These are phyloP conservation scores for Bombus polaris DNA, from an alignment of 1,140 invertebrate species.

Conservation along the genomic window DNA sequence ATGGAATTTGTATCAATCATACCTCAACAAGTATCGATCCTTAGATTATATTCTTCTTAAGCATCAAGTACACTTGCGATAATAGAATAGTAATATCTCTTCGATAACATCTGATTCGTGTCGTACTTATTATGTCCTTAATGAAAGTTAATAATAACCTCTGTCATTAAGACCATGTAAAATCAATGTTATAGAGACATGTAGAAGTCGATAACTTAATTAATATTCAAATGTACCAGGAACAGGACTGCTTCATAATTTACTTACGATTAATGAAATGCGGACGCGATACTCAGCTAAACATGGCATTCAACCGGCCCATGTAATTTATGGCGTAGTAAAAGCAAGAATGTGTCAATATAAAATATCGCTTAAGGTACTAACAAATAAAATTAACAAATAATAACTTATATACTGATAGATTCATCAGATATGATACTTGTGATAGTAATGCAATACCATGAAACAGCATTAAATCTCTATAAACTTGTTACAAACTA, in stretches of 20 bases:
- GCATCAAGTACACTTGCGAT: neutral
- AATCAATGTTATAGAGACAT: neutral
- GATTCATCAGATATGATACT: too few species aligned
- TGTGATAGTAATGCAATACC: neutral
- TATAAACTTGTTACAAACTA: too few species aligned
- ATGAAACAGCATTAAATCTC: neutral
- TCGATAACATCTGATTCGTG: neutral
- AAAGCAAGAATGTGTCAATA: neutral
- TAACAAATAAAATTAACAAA: too few species aligned
- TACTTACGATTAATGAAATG: neutral
- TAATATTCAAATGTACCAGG: neutral
- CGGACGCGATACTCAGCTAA: neutral
- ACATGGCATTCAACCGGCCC: neutral
- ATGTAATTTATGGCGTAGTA: neutral
- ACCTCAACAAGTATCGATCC: too few species aligned
- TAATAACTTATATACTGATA: too few species aligned
- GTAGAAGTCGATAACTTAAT: neutral
- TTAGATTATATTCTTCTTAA: neutral
- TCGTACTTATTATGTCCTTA: neutral
- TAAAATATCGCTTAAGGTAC: neutral
- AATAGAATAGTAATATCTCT: neutral
- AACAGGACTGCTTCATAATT: neutral
- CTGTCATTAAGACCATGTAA: neutral
- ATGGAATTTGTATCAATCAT: neutral
- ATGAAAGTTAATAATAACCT: neutral